These are phyloP conservation scores for Xanthorhoe designata DNA, from an alignment of 2,888 invertebrate genomes.

Conservation along the genomic window DNA sequence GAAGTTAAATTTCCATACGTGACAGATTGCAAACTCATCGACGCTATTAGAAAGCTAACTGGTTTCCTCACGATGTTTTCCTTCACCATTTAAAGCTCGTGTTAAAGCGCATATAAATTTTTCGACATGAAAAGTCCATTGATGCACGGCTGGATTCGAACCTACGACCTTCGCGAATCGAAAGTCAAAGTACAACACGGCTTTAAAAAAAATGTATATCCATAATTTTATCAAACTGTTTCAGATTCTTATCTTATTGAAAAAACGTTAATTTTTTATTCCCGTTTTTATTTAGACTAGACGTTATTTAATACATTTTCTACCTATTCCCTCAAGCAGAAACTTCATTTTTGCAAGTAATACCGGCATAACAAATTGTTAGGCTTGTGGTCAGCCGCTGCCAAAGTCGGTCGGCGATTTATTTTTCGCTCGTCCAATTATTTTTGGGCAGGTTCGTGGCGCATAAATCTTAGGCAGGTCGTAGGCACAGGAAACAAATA, in stretches of 20 bases:
- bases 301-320: conserved; percentile 2
- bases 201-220: no score
- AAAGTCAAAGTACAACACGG: no score
- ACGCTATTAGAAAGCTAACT: no score
- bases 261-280: background rate
- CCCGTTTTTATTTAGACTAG: background rate
- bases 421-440: conserved; percentile 83
- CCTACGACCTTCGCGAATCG: no score
- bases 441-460: conserved; percentile 78
- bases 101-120: no score
- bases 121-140: no score
- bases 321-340: conserved; percentile 9
- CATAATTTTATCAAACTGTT: background rate
- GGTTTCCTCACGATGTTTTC: no score
- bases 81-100: no score
- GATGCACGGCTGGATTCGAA: no score
- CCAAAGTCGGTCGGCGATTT: conserved; percentile 64
- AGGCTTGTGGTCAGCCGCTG: conserved; percentile 34
- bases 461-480: conserved; percentile 71
- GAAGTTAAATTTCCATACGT: no score
- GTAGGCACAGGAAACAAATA: conserved; percentile 36
- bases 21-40: no score
- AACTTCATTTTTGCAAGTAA: conserved; percentile 26
- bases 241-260: background rate
- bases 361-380: conserved; percentile 20